These are phyloP conservation scores for Falcunculus frontatus DNA, from an alignment of 2,113 vertebrate genomes.

Conservation along the genomic window DNA sequence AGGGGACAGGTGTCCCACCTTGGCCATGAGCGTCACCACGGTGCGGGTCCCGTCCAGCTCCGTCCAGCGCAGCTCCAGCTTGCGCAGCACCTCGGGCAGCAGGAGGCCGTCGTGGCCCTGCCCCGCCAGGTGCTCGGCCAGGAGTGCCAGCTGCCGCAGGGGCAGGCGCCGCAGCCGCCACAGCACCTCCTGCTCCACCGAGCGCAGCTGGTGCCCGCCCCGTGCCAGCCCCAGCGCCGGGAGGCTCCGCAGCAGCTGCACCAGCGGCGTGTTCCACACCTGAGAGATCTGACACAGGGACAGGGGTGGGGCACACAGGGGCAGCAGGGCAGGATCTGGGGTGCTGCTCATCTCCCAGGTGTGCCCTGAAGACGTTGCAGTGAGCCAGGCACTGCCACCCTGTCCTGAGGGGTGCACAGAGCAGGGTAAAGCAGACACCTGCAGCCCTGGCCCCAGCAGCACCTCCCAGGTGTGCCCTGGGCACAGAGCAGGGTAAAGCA, in stretches of 20 bases:
- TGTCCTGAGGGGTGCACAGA: too few species aligned
- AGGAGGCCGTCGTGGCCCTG: conserved; percentile 38
- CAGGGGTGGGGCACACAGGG: neutral
- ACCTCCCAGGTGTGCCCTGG: neutral
- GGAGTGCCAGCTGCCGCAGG: conserved; percentile 74
- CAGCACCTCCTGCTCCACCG: conserved; percentile 83
- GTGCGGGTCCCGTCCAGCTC: conserved; percentile 78
- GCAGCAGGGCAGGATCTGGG: fast-evolving
- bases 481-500: neutral
- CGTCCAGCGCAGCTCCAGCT: conserved; percentile 89
- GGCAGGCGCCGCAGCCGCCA: conserved; percentile 88
- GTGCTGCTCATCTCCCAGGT: fast-evolving
- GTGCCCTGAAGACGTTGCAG: neutral
- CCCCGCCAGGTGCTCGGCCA: neutral
- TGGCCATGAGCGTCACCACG: conserved; percentile 70
- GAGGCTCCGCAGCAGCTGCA: conserved; percentile 72
- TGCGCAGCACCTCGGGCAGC: conserved; percentile 72
- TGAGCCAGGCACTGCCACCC: neutral
- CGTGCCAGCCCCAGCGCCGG: conserved; percentile 50
- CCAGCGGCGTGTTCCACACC: conserved; percentile 71
- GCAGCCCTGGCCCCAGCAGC: too few species aligned
- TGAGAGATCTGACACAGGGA: conserved; percentile 57
- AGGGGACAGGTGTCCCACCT: conserved; percentile 62
- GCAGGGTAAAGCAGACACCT: too few species aligned
- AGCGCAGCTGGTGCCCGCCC: conserved; percentile 34